These are phyloP conservation scores for Orthosia gracilis DNA, from an alignment of 2,888 invertebrate species.

Conservation along the genomic window DNA sequence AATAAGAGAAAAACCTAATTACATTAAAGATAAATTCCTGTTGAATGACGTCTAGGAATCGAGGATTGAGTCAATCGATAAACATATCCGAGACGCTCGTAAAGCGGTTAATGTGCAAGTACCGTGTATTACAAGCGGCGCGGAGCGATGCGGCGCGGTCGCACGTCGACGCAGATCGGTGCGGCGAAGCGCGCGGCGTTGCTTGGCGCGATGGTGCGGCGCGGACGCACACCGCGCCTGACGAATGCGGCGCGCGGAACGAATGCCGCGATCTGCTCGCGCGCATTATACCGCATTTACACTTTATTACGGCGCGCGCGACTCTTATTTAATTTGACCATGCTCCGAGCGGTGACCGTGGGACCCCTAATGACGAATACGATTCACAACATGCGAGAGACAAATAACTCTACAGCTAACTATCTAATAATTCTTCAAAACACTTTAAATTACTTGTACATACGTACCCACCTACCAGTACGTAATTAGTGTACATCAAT, in stretches of 20 bases:
- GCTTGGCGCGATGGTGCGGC: conserved; percentile 18
- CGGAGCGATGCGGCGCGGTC: conserved; percentile 18
- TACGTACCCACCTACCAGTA: neutral
- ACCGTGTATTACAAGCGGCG: conserved; percentile 53
- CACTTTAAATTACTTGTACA: conserved; percentile 20
- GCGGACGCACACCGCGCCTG: conserved; percentile 77
- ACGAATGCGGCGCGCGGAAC: conserved; percentile 82
- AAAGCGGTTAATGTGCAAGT: conserved; percentile 60
- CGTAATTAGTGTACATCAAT: conserved; percentile 44
- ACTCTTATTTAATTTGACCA: conserved; percentile 70
- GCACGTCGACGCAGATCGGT: conserved; percentile 35
- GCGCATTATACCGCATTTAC: conserved; percentile 71
- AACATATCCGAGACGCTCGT: conserved; percentile 62
- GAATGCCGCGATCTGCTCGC: conserved; percentile 72
- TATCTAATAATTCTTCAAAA: conserved; percentile 37
- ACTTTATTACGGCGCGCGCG: conserved; percentile 71
- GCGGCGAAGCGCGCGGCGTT: conserved; percentile 55
- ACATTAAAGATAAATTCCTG: conserved; percentile 52
- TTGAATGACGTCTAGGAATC: conserved; percentile 56
- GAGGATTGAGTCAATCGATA: conserved; percentile 58
- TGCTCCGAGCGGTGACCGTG: conserved; percentile 55
- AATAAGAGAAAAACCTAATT: conserved; percentile 50
- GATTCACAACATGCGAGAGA: conserved; percentile 34
- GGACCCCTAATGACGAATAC: conserved; percentile 52
- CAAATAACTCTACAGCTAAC: conserved; percentile 39